These are phyloP conservation scores for Drosophila silvestris DNA, from an alignment of 2,888 invertebrate genomes.

Conservation along the genomic window DNA sequence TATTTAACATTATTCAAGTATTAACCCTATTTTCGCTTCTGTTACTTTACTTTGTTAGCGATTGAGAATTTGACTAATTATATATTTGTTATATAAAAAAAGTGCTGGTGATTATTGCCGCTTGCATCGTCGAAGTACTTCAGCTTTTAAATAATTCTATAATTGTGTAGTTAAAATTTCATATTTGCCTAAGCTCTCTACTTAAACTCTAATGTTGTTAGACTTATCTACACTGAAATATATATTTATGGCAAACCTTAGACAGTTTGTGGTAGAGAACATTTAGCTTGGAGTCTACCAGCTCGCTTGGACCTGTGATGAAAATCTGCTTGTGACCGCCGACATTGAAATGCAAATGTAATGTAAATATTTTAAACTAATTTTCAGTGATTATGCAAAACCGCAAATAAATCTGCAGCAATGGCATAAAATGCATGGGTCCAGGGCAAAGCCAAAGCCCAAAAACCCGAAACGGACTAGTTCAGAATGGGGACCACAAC, in stretches of 20 bases:
- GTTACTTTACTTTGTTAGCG: neutral
- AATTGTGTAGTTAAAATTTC: neutral
- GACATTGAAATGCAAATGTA: conserved; percentile 76
- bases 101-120: neutral
- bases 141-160: neutral
- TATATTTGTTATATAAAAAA: neutral
- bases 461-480: conserved; percentile 23
- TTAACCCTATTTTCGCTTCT: neutral
- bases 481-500: conserved; percentile 13
- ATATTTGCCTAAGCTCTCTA: neutral
- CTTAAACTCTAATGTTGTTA: neutral
- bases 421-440: conserved; percentile 61
- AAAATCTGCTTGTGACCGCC: conserved; percentile 48
- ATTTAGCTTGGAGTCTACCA: conserved; percentile 8
- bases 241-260: neutral
- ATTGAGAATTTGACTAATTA: neutral
- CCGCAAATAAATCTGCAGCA: conserved; percentile 81
- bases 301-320: neutral
- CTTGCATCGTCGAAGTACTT: neutral
- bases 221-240: neutral
- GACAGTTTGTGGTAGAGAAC: conserved; percentile 9
- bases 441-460: conserved; percentile 36
- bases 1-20: neutral
- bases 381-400: conserved; percentile 80
- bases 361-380: conserved; percentile 80